These are phyloP conservation scores for Philereme vetulata DNA, from an alignment of 2,888 invertebrate species.

Conservation along the genomic window DNA sequence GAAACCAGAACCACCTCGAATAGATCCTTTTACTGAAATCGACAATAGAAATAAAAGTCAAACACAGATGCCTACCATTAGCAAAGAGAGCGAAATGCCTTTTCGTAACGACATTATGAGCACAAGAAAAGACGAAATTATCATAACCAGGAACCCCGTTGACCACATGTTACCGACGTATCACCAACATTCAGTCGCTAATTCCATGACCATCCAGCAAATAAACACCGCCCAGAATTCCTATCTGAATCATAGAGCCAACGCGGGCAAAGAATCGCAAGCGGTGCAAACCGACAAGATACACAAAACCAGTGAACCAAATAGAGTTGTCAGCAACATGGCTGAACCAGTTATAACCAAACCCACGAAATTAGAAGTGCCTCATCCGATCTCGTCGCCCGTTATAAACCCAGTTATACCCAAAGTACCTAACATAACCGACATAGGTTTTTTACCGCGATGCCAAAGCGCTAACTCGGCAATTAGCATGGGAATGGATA, in stretches of 20 bases:
- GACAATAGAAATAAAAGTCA: constrained; percentile 65
- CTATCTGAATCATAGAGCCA: constrained; percentile 66
- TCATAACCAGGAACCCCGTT: constrained; percentile 68
- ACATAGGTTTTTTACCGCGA: constrained; percentile 73
- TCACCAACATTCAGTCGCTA: constrained; percentile 61
- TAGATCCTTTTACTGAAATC: constrained; percentile 65
- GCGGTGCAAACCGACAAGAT: constrained; percentile 72
- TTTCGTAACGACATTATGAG: constrained; percentile 66
- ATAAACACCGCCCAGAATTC: constrained; percentile 69
- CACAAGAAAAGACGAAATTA: constrained; percentile 71
- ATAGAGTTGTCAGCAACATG: constrained; percentile 57
- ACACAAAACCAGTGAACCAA: constrained; percentile 60
- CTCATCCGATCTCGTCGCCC: constrained; percentile 78
- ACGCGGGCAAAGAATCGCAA: constrained; percentile 69
- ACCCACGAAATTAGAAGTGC: constrained; percentile 75
- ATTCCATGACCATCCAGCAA: constrained; percentile 76
- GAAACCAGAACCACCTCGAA: constrained; percentile 65
- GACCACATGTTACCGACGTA: constrained; percentile 67
- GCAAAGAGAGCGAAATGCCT: constrained; percentile 66
- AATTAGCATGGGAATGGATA: constrained; percentile 69
- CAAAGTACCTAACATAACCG: constrained; percentile 71
- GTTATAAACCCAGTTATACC: constrained; percentile 76
- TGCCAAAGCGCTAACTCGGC: constrained; percentile 78
- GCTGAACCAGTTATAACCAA: constrained; percentile 64
- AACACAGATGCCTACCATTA: constrained; percentile 51